Percentiles rank a stretch among this genome's conserved stretches.
phyloP scores from a whole-genome alignment of 2,888 invertebrate genomes.

The Calameuta filiformis region DNA sequence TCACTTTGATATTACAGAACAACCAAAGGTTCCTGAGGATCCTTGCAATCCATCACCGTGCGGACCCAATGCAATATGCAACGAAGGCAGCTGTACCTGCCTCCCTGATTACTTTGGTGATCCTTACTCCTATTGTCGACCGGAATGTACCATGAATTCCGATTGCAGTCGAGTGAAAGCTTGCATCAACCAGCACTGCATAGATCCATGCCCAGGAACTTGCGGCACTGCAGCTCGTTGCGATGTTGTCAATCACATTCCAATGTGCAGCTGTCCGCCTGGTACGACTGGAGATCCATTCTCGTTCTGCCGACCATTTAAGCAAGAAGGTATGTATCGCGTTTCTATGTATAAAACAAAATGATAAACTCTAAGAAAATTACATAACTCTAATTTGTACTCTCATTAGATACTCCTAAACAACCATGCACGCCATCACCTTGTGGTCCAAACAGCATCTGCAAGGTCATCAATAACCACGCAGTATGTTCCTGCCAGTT shows the following conservation, averaged over 20 bases:
- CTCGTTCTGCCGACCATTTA: slow-evolving; percentile 71
- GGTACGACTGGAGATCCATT: slow-evolving; percentile 80
- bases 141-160: slow-evolving; percentile 80
- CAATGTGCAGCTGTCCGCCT: slow-evolving; percentile 78
- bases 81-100: slow-evolving; percentile 73
- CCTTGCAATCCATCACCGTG: slow-evolving; percentile 81
- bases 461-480: slow-evolving; percentile 75
- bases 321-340: slow-evolving; percentile 39
- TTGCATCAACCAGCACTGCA: slow-evolving; percentile 78
- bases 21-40: slow-evolving; percentile 66
- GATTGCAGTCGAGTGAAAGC: slow-evolving; percentile 77
- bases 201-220: slow-evolving; percentile 80
- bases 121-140: slow-evolving; percentile 76
- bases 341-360: neutral
- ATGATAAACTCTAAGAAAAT: neutral
- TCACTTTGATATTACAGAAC: slow-evolving; percentile 34
- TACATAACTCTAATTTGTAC: neutral
- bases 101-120: slow-evolving; percentile 78
- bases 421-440: slow-evolving; percentile 79
- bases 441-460: slow-evolving; percentile 83
- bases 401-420: slow-evolving; percentile 7
- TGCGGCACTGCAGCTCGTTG: slow-evolving; percentile 80
- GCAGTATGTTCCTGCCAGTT: slow-evolving; percentile 80
- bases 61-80: slow-evolving; percentile 68
- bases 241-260: slow-evolving; percentile 79